A percentile compares a stretch with the other conserved stretches of the same genome.
phyloP scores from a whole-genome alignment of 2,797 vertebrate species.

The Sciaenops ocellatus region DNA sequence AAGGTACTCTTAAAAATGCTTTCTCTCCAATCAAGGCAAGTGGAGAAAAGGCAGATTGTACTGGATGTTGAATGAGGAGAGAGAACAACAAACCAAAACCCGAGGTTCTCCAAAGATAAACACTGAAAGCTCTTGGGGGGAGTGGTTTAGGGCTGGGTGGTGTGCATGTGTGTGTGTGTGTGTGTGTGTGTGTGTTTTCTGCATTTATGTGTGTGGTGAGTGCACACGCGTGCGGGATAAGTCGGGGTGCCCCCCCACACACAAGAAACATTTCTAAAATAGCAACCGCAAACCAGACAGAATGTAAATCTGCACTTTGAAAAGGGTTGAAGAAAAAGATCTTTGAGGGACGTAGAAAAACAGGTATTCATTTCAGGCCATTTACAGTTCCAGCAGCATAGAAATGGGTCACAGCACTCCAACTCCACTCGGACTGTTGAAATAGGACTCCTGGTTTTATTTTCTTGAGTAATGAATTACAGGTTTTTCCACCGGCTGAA shows the following conservation, averaged over 20 bases:
- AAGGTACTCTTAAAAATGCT: slow-evolving; percentile 48
- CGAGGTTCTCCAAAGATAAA: slow-evolving; percentile 79
- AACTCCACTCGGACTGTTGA: slow-evolving; percentile 71
- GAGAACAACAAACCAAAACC: slow-evolving; percentile 79
- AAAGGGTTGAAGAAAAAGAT: slow-evolving; percentile 74
- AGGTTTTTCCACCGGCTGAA: slow-evolving; percentile 81
- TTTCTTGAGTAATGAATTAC: slow-evolving; percentile 85
- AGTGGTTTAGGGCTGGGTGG: slow-evolving; percentile 54
- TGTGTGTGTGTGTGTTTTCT: slow-evolving; percentile 6
- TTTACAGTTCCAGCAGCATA: slow-evolving; percentile 77
- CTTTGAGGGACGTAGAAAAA: slow-evolving; percentile 80
- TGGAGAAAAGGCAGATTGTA: slow-evolving; percentile 73
- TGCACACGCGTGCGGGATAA: slow-evolving; percentile 38
- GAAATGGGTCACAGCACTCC: slow-evolving; percentile 79
- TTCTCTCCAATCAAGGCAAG: slow-evolving; percentile 66
- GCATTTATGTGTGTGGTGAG: slow-evolving; percentile 30
- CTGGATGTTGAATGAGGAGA: slow-evolving; percentile 73
- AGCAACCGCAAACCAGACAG: slow-evolving; percentile 85
- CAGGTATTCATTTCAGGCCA: slow-evolving; percentile 82
- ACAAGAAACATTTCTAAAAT: slow-evolving; percentile 80
- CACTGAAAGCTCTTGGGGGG: slow-evolving; percentile 68
- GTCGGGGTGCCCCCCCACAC: slow-evolving; percentile 46
- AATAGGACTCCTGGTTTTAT: slow-evolving; percentile 80
- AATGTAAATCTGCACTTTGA: slow-evolving; percentile 86
- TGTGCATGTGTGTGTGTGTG: slow-evolving; percentile 28